Percentiles rank a stretch among this genome's conserved stretches.
Evolutionary conservation across 2,113 vertebrate species (phyloP).

Genomic region (Gobius niger): DNA sequence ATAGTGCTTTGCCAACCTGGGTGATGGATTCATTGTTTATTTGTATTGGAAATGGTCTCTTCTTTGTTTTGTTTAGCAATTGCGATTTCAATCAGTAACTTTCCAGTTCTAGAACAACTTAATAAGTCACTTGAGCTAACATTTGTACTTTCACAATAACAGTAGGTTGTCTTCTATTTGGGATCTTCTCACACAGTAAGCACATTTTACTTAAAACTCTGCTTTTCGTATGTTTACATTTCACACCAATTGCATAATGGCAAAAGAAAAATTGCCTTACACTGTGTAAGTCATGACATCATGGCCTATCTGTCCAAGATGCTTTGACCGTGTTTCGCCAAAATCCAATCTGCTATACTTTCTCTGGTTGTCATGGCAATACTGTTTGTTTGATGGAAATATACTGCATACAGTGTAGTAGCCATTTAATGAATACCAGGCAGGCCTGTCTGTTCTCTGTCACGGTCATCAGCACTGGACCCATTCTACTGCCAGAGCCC

Average conservation of each 20-base stretch:
- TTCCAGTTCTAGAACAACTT: not conserved
- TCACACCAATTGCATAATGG: too few relatives aligned
- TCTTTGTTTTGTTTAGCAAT: not conserved
- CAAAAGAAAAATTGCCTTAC: not conserved
- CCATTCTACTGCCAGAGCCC: slow-evolving; percentile 31
- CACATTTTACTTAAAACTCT: not conserved
- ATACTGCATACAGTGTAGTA: slow-evolving; percentile 48
- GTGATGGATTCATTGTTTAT: not conserved
- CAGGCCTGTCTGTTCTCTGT: slow-evolving; percentile 35
- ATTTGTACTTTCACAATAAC: too few relatives aligned
- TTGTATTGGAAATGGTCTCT: not conserved
- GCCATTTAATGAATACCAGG: slow-evolving; percentile 58
- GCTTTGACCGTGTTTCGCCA: slow-evolving; percentile 9
- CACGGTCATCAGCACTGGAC: slow-evolving; percentile 41
- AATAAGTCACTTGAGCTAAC: too few relatives aligned
- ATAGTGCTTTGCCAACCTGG: not conserved
- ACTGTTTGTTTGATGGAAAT: slow-evolving; percentile 62
- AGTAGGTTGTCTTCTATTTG: too few relatives aligned
- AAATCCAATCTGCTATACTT: slow-evolving; percentile 19
- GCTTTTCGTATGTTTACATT: too few relatives aligned
- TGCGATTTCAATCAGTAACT: not conserved
- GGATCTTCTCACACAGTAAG: not conserved
- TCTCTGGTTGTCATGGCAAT: slow-evolving; percentile 47
- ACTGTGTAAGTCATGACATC: not conserved
- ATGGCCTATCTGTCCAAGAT: not conserved